Base-by-base conservation (phyloP, 2,113 vertebrate genomes). In the Epinephelus cyanopodus region DNA sequence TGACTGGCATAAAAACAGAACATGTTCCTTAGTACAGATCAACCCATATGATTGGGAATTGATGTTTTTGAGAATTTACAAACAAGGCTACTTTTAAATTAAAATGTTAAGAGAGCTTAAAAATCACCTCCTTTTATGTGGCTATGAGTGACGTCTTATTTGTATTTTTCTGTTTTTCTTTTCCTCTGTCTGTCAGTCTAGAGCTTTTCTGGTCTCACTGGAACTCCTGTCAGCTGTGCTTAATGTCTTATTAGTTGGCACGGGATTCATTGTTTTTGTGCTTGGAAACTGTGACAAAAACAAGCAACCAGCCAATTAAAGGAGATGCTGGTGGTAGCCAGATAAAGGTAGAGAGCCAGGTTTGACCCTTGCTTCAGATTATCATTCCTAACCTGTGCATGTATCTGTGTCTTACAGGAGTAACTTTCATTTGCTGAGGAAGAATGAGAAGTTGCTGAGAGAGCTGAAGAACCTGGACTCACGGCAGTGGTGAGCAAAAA, bases 381-480 rank as follows among this genome's bases (percentile, higher is more conserved):
- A 60, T 62, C n/a, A 62, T 17, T 82, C 2, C 4, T 25, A 23
- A 83, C 14, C 19, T 45, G 45, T 77, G 18, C 21, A 7, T 83
- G 15, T 29, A 2, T 29, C 53, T 89, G 25, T 90, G 64, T 77
- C 12, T 79, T 85, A 45, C 53, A 99, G 98, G 96, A 98, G 96
- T 85, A 99, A 96, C 92, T 99, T 99, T 94, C 98, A 99, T 95
- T 96, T 99, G 86, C 87, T 99, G 92, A 98, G 97, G 93, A 99
- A 99, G 95, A 99, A 99, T 62, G 98, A 99, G 93, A 99, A 99
- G 92, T 95, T 99, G 29, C 95, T 99, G 86, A 95, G 98, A 93
- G 98, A 99, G 94, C 96, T 99, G 94, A 97, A 97, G 94, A 99
- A 99, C 89, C 94, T 99, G 90, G 98, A 99, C 83, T 99, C 98